Evolutionary conservation across 2,797 vertebrate genomes (phyloP).

Genomic region (Mastacembelus armatus): DNA sequence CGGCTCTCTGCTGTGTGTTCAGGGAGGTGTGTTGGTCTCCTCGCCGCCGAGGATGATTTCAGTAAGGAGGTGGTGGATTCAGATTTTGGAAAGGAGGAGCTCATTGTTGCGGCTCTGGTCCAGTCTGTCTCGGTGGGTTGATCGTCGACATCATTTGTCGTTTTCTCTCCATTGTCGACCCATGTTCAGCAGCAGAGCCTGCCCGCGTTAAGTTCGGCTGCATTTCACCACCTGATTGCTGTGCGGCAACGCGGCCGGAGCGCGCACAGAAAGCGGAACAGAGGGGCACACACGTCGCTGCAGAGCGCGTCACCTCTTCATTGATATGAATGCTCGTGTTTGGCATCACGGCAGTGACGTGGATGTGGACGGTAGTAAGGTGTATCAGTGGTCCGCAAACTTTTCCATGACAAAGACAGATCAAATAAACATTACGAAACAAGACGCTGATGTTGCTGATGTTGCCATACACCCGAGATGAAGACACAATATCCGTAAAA

Average conservation of each 20-base stretch:
- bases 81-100: constrained; percentile 81
- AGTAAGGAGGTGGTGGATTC: constrained; percentile 90
- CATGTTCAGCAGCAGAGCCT: constrained; percentile 44
- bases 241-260: constrained; percentile 56
- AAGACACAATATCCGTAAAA: background rate
- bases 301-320: constrained; percentile 72
- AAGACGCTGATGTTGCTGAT: background rate
- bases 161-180: constrained; percentile 36
- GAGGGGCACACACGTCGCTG: constrained; percentile 50
- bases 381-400: constrained; percentile 5
- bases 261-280: constrained; percentile 58
- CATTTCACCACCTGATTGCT: constrained; percentile 72
- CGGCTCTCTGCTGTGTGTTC: constrained; percentile 67
- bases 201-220: constrained; percentile 57
- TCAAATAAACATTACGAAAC: background rate
- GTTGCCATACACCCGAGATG: no score
- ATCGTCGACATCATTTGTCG: constrained; percentile 37
- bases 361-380: constrained; percentile 35
- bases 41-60: constrained; percentile 81
- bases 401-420: constrained; percentile 19
- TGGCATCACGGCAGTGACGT: constrained; percentile 50
- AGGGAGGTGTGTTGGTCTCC: constrained; percentile 75
- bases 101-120: constrained; percentile 77
- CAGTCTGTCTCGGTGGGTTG: constrained; percentile 25
- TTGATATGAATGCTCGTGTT: constrained; percentile 56